A percentile compares a stretch with the other conserved stretches of the same genome.
phyloP scores from a whole-genome alignment of 2,797 vertebrate species.

The Molossus alvarezi region DNA sequence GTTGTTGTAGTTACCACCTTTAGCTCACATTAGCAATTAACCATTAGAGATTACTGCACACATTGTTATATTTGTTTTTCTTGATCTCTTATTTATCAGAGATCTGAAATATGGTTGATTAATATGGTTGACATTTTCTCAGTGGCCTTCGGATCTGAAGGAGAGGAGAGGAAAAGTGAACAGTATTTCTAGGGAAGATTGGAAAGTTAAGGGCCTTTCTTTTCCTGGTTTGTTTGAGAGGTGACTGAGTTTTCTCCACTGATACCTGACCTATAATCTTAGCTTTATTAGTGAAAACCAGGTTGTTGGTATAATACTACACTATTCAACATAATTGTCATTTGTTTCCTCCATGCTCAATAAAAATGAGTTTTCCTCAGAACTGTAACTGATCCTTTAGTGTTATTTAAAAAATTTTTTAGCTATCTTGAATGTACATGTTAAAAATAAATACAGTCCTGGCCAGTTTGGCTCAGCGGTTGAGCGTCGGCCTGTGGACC shows the following conservation, averaged over 20 bases:
- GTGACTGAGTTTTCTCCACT: slow-evolving; percentile 43
- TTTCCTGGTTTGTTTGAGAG: slow-evolving; percentile 11
- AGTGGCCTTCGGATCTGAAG: slow-evolving; percentile 5
- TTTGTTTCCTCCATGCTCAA: not conserved
- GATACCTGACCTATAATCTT: not conserved
- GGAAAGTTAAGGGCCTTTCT: not conserved
- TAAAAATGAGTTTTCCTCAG: slow-evolving; percentile 71
- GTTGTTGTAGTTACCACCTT: not conserved
- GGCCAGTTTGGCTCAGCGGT: no score
- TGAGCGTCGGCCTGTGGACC: no score
- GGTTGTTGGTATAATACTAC: not conserved
- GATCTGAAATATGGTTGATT: slow-evolving; percentile 47
- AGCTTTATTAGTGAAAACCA: slow-evolving; percentile 29
- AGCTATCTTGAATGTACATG: slow-evolving; percentile 16
- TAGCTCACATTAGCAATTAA: slow-evolving; percentile 7
- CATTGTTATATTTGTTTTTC: slow-evolving; percentile 51
- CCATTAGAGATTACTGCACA: not conserved
- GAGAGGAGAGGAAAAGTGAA: slow-evolving; percentile 22
- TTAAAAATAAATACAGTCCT: not conserved
- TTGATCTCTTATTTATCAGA: slow-evolving; percentile 58
- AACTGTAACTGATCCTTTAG: slow-evolving; percentile 19
- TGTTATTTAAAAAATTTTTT: slow-evolving; percentile 12
- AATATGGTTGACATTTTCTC: slow-evolving; percentile 32
- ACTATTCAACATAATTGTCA: slow-evolving; percentile 8
- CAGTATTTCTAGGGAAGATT: slow-evolving; percentile 35